Conservation (phyloP, 2,888 invertebrate genomes). For the Exephanes ischioxanthus region DNA sequence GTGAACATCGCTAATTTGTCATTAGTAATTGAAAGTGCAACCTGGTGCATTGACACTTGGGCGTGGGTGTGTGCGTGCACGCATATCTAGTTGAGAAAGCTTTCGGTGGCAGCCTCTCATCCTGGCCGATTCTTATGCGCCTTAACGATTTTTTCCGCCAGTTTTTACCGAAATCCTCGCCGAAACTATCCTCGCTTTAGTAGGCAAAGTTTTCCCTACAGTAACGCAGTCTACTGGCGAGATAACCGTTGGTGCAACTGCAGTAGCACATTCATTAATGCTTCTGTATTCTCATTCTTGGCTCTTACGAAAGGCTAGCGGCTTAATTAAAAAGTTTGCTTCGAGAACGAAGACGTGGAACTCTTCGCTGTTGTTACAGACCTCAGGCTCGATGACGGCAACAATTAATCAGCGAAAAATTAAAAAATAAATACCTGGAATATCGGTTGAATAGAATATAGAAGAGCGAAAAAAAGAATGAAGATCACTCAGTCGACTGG, state of each 20-base stretch:
- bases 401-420: not conserved
- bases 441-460: not conserved
- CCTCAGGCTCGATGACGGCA: not conserved
- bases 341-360: not conserved
- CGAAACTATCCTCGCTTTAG: constrained; percentile 46
- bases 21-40: constrained; percentile 45
- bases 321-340: constrained; percentile 57
- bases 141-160: constrained; percentile 50
- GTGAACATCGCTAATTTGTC: constrained; percentile 22
- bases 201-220: constrained; percentile 47
- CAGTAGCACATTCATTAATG: constrained; percentile 32
- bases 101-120: constrained; percentile 24
- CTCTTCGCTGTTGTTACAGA: not conserved
- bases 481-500: constrained; percentile 82
- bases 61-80: not conserved
- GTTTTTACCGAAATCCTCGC: constrained; percentile 48
- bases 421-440: not conserved
- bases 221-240: constrained; percentile 4
- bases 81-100: constrained; percentile 29
- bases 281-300: constrained; percentile 24
- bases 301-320: constrained; percentile 28
- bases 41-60: not conserved
- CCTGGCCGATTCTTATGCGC: not conserved
- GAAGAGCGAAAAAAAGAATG: not conserved
- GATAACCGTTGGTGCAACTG: not conserved